A percentile compares a stretch with the other conserved stretches of the same genome.
Evolutionary conservation across 2,797 vertebrate genomes (phyloP).

Genomic region (Perdix hodgsoniae): DNA sequence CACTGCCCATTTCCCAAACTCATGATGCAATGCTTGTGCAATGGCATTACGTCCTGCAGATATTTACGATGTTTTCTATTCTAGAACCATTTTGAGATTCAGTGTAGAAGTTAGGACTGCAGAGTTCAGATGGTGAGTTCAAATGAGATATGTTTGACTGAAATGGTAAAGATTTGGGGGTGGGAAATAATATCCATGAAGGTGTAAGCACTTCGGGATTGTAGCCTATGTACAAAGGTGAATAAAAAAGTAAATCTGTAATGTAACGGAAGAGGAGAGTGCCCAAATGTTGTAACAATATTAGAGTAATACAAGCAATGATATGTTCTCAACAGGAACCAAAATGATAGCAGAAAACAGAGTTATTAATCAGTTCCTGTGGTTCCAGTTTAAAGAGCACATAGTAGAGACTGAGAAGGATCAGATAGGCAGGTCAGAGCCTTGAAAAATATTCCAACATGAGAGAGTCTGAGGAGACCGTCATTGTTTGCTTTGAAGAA

Average conservation of each 20-base stretch:
- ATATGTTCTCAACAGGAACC: not conserved
- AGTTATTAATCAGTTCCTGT: not conserved
- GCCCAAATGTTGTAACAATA: not conserved
- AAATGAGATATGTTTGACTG: not conserved
- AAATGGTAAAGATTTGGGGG: not conserved
- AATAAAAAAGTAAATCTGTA: not conserved
- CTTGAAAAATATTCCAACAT: not conserved
- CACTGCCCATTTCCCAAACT: not conserved
- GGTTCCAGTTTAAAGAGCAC: not conserved
- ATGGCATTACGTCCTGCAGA: not conserved
- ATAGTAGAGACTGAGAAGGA: not conserved
- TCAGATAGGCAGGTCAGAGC: not conserved
- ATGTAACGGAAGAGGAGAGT: not conserved
- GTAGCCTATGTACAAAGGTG: not conserved
- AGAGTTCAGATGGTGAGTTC: not conserved
- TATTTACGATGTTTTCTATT: not conserved
- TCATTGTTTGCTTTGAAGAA: slow-evolving; percentile 12
- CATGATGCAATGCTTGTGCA: not conserved
- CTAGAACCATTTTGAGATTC: not conserved
- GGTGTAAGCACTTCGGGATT: not conserved
- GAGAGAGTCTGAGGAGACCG: not conserved
- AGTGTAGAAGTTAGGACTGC: not conserved
- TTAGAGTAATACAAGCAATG: not conserved
- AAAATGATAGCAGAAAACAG: not conserved
- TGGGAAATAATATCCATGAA: not conserved